Conservation (phyloP, 2,888 invertebrate genomes). For the Apodemia hepburni region DNA sequence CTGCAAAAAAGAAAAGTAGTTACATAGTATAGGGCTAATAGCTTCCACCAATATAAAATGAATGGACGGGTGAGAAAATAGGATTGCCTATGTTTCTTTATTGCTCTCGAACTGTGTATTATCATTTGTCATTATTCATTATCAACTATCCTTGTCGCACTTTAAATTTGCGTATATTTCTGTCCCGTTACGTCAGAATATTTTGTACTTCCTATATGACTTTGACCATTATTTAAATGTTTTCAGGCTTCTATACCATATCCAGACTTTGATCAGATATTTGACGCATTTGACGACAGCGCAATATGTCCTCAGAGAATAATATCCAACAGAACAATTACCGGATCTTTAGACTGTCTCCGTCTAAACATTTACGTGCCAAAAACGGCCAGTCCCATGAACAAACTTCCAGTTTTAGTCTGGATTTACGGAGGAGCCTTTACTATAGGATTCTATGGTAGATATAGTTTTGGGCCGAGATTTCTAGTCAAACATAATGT, state of each 20-base stretch:
- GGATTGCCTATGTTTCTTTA: too few relatives aligned
- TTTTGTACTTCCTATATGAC: too few relatives aligned
- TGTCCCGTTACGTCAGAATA: too few relatives aligned
- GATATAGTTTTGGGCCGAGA: slow-evolving; percentile 41
- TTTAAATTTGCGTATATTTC: too few relatives aligned
- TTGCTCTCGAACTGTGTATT: too few relatives aligned
- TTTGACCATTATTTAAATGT: too few relatives aligned
- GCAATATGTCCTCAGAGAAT: slow-evolving; percentile 49
- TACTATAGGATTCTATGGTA: slow-evolving; percentile 39
- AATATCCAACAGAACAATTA: slow-evolving; percentile 34
- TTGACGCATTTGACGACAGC: slow-evolving; percentile 49
- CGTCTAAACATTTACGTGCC: slow-evolving; percentile 51
- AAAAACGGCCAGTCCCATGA: slow-evolving; percentile 39
- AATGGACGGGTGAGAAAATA: too few relatives aligned
- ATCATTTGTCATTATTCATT: too few relatives aligned
- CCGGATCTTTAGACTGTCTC: slow-evolving; percentile 48
- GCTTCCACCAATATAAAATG: too few relatives aligned
- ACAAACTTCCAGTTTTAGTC: slow-evolving; percentile 46
- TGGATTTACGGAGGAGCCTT: slow-evolving; percentile 52
- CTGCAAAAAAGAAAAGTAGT: too few relatives aligned
- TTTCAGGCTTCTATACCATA: slow-evolving; percentile 45
- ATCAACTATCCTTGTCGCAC: too few relatives aligned
- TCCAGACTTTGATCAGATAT: slow-evolving; percentile 41
- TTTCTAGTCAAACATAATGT: slow-evolving; percentile 47
- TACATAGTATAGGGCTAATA: too few relatives aligned